These are phyloP conservation scores for Stomatorhinus ivindoensis DNA, from an alignment of 2,113 vertebrate species.

Conservation along the genomic window DNA sequence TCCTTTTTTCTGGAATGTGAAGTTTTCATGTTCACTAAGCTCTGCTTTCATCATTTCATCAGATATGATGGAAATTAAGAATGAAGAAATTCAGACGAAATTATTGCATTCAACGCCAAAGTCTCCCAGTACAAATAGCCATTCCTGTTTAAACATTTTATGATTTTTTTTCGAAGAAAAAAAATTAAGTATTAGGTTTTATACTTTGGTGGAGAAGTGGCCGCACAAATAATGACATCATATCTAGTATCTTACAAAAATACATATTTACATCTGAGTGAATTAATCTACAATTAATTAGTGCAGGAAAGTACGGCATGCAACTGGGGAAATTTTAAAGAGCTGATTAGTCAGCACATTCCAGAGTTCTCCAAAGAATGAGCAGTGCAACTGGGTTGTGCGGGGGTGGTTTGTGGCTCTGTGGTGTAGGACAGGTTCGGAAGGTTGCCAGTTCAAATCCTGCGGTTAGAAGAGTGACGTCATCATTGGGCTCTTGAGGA, in stretches of 20 bases:
- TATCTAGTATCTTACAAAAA: background rate
- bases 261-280: background rate
- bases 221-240: background rate
- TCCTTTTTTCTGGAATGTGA: background rate
- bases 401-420: background rate
- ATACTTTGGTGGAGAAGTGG: background rate
- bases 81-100: background rate
- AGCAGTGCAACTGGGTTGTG: background rate
- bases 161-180: no score
- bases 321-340: background rate
- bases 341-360: background rate
- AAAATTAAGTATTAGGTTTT: background rate
- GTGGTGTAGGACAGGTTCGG: background rate
- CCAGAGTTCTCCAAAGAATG: background rate
- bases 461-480: background rate
- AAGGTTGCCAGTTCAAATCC: background rate
- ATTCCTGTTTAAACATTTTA: background rate
- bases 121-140: background rate
- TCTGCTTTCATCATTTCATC: background rate
- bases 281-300: background rate
- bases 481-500: background rate
- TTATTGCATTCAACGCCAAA: background rate
- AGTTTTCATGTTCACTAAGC: background rate
- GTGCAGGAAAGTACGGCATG: background rate
- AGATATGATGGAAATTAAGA: background rate